Evolutionary conservation across 64 coral and sea anemone species (phyloP).

Genomic region (Dendrophyllia cribrosa): DNA sequence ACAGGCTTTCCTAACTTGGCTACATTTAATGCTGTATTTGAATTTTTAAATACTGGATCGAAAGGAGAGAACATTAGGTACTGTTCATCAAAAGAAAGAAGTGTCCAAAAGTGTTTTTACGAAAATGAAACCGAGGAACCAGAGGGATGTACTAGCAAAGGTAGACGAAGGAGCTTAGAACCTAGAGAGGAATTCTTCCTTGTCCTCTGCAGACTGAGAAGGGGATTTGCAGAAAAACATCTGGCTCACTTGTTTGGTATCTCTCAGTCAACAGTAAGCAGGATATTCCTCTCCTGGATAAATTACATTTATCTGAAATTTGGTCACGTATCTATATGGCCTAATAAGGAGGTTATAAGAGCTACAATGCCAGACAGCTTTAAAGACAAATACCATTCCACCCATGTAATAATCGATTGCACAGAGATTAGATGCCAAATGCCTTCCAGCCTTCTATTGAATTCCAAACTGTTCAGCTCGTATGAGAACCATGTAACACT

Average conservation of each 20-base stretch:
- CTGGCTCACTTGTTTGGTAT: constrained; percentile 44
- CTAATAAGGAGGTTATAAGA: constrained; percentile 20
- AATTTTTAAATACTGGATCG: constrained; percentile 53
- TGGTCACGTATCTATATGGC: constrained; percentile 50
- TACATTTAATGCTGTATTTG: constrained; percentile 38
- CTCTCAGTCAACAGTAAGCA: constrained; percentile 47
- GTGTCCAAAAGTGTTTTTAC: not conserved
- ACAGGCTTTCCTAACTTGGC: constrained; percentile 57
- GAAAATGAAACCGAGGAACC: constrained; percentile 3
- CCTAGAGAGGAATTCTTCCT: constrained; percentile 62
- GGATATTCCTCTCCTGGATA: constrained; percentile 39
- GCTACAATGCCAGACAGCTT: constrained; percentile 56
- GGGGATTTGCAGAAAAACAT: constrained; percentile 51
- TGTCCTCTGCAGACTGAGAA: constrained; percentile 62
- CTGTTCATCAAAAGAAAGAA: constrained; percentile 49
- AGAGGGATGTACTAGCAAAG: constrained; percentile 3
- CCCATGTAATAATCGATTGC: not conserved
- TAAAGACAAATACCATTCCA: constrained; percentile 34
- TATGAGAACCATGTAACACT: not conserved
- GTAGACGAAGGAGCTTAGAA: constrained; percentile 25
- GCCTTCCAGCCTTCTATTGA: constrained; percentile 27
- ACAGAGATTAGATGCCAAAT: constrained; percentile 28
- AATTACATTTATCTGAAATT: constrained; percentile 55
- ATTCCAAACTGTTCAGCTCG: not conserved
- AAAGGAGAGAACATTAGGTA: constrained; percentile 73